Evolutionary conservation across 2,797 vertebrate species (phyloP), one percentile per base, ranked within the genome.

Genomic region (Tachyglossus aculeatus): DNA sequence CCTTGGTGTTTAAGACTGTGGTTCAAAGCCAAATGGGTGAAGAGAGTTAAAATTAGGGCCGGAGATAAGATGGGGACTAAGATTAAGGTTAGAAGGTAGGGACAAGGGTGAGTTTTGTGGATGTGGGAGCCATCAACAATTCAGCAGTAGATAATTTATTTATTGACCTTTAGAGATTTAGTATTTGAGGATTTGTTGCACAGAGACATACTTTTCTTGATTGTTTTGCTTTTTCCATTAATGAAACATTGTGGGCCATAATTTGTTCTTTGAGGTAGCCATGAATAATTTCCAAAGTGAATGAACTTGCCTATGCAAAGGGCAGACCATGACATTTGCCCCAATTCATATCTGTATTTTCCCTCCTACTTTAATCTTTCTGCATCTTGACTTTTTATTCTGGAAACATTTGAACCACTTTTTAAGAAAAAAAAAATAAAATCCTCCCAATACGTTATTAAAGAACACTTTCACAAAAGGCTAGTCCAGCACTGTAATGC

Each of bases 171-270:
- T n/a, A n/a, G n/a, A n/a, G n/a, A n/a, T n/a, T n/a, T n/a, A n/a
- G n/a, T n/a, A n/a, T n/a, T n/a, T n/a, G n/a, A n/a, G n/a, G n/a
- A n/a, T n/a, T n/a, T n/a, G n/a, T 47, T 72, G 41, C 57, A 44
- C 51, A 33, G 57, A 40, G 1, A 24, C 47, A 38, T 43, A 69
- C 70, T 57, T 72, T 39, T 43, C 67, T 51, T 41, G 9, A 43
- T 55, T 53, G 41, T 67, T 67, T 67, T 67, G 13, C 10, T 72
- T 3, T 18, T 70, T 48, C 52, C 34, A 33, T 11, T 54, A 57
- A 45, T 25, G 58, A 32, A 58, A 33, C 25, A 16, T 40, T 27
- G 29, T 47, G 6, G 21, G 3, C 39, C 37, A 21, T 52, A 7
- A 32, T n/a, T 27, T 32, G 18, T 38, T n/a, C 7, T 9, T 48